Conservation (phyloP, 1,140 invertebrate species). For the Anastrepha obliqua region DNA sequence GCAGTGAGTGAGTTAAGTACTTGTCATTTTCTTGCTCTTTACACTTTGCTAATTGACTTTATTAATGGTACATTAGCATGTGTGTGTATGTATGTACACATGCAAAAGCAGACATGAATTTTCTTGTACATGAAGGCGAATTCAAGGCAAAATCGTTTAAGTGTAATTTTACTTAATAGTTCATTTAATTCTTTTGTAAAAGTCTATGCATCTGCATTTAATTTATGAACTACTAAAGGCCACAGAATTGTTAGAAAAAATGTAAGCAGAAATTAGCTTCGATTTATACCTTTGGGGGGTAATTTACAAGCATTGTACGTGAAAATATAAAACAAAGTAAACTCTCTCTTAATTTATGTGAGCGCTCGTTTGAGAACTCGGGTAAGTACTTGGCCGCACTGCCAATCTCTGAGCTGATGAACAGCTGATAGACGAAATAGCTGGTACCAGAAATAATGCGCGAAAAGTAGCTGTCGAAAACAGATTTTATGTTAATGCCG, state of each 20-base stretch:
- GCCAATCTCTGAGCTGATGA: too few relatives aligned
- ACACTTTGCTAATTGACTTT: background rate
- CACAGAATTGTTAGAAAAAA: background rate
- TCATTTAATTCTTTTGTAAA: background rate
- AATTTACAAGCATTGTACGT: too few relatives aligned
- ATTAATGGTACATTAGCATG: background rate
- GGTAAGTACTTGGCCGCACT: too few relatives aligned
- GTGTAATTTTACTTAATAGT: constrained; percentile 9
- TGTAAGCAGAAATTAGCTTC: background rate
- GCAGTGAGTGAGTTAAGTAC: background rate
- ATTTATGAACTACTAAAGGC: background rate
- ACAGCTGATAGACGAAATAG: too few relatives aligned
- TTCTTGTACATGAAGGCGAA: background rate
- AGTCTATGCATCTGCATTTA: background rate
- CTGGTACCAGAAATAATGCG: too few relatives aligned
- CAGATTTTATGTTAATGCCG: too few relatives aligned
- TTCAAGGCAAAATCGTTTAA: constrained; percentile 30
- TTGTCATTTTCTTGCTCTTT: constrained; percentile 5
- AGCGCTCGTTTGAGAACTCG: too few relatives aligned
- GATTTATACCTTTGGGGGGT: background rate
- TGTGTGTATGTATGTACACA: background rate
- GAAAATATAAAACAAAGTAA: too few relatives aligned
- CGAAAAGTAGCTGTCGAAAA: too few relatives aligned
- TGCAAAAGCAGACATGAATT: background rate
- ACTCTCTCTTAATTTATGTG: too few relatives aligned